Base-by-base conservation (phyloP, 2,797 vertebrate genomes). In the Telmatherina bonti region DNA sequence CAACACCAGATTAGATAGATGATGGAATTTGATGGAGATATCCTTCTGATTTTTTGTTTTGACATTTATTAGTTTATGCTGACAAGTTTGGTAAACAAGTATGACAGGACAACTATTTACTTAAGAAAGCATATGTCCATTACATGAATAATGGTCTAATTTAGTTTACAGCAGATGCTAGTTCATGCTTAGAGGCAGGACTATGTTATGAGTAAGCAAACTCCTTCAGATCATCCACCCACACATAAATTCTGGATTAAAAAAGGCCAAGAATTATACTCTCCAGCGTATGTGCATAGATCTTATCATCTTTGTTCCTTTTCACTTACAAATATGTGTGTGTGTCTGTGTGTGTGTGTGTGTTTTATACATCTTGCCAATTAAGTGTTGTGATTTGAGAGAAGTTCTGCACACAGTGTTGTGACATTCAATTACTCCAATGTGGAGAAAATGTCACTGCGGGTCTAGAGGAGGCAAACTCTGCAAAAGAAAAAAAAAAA, bases 361-460 rank as follows among this genome's bases (percentile, higher is more conserved):
- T 60, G 57, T 35, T 66, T 27, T 11, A 18, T n/a, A 24, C 11
- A 29, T 52, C 36, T 67, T 26, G 15, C n/a, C 62, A 47, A 43
- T 70, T 73, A 78, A 71, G 29, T 51, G 62, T 59, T 66, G 62
- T 49, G 53, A 64, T 63, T 59, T 26, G 66, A 57, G 67, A 36
- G 78, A 79, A 57, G 68, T 75, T 58, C 58, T 26, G 38, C 74
- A 76, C 74, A 64, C 72, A 70, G 55, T 84, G 84, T 78, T 87
- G 83, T 89, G 91, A 91, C 85, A 92, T 85, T 83, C 89, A 89
- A 91, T 93, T 91, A 90, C 81, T 76, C 71, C 67, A 78, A 88
- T 65, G 68, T 74, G 76, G 72, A 81, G 82, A 83, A 82, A 78
- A 67, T 76, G 73, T 91, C 78, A 76, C 78, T 88, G 89, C 67